Evolutionary conservation across 2,113 vertebrate species (phyloP), one percentile per base, ranked within the genome.

Genomic region (Oriolus oriolus): DNA sequence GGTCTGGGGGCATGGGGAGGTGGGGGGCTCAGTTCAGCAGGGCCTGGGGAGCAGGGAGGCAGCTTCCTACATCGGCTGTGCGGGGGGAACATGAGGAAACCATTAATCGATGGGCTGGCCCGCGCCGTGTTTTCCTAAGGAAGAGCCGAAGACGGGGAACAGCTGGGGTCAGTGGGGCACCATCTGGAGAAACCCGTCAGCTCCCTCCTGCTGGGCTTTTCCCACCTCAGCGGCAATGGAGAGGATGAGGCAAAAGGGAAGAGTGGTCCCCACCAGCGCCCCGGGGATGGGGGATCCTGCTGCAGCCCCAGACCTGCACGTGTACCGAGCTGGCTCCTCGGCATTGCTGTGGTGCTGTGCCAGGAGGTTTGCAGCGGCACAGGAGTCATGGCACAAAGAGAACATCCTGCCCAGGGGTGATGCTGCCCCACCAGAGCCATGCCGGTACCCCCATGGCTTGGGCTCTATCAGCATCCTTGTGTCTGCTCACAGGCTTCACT

Each of bases 71-170:
- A 0, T 68, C 0, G 0, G 83, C 93, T 13, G 7, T 3, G 9
- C 0, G 0, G 47, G 87, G 71, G 59, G 39, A 96, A 95, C 95
- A 96, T 93, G 75, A 91, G 94, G 97, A 97, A 97, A 76, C 71
- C 90, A 95, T 97, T 96, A 94, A 94, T 90, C 3, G 70, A 89
- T 81, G 93, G 66, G 50, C 77, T 95, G 95, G 86, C 71, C 78
- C 0, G 0, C 0, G 0, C 57, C 1, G 9, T 96, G 97, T 94
- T 97, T 96, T 95, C 65, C 69, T 94, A 97, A 96, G 96, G 96
- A 96, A 96, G 89, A 94, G 88, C 45, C 0, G 4, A 96, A 91
- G 94, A 92, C 5, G 2, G 74, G 84, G 97, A 93, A 93, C 6
- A 18, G 63, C 92, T 75, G 71, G 53, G 96, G 96, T 96, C 96